Evolutionary conservation across 2,797 vertebrate genomes (phyloP).

Genomic region (Molossus alvarezi): DNA sequence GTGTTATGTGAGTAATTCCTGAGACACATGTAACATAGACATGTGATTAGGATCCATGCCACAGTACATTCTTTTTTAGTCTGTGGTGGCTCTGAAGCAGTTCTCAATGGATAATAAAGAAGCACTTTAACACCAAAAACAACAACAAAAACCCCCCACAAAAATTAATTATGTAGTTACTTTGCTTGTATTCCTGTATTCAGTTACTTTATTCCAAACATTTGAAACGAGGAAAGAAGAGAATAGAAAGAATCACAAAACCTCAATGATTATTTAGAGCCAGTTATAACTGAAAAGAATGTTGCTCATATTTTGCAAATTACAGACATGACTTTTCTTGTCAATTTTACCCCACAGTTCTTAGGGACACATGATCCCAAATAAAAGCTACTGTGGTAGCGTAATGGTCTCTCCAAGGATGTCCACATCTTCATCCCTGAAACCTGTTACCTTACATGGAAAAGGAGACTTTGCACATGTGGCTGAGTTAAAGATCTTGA

Average conservation of each 20-base stretch:
- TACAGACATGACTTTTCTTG: not conserved
- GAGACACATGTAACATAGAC: not conserved
- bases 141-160: not conserved
- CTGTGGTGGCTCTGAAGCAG: not conserved
- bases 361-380: not conserved
- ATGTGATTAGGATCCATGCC: not conserved
- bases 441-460: not conserved
- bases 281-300: not conserved
- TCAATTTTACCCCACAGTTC: not conserved
- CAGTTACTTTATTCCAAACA: not conserved
- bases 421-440: not conserved
- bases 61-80: not conserved
- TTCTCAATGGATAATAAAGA: slow-evolving; percentile 27
- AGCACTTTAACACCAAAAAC: not conserved
- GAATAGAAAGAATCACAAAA: not conserved
- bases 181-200: not conserved
- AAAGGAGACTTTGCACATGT: not conserved
- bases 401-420: not conserved
- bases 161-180: not conserved
- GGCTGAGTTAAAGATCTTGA: slow-evolving; percentile 18
- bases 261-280: not conserved
- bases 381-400: not conserved
- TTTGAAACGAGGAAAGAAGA: slow-evolving; percentile 54
- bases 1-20: not conserved
- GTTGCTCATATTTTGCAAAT: slow-evolving; percentile 1